These are phyloP conservation scores for Steinernema scapterisci DNA, from an alignment of 2,888 invertebrate species.

Conservation along the genomic window DNA sequence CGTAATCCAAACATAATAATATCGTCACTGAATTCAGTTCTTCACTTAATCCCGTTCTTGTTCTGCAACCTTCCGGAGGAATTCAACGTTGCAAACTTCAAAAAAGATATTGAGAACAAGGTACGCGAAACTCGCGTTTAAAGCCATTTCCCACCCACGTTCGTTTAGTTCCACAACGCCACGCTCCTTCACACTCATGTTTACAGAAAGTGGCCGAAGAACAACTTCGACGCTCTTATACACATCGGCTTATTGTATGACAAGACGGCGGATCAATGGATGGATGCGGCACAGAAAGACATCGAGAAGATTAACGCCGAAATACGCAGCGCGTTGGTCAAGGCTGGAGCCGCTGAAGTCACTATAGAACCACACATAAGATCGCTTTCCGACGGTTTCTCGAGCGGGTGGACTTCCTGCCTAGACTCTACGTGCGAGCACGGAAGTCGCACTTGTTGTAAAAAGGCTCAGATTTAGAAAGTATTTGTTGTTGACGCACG, in stretches of 20 bases:
- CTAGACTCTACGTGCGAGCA: not conserved
- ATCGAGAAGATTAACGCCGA: constrained; percentile 28
- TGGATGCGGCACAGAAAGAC: constrained; percentile 13
- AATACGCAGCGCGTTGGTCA: constrained; percentile 26
- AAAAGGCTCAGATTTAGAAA: not conserved
- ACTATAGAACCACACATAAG: constrained; percentile 35
- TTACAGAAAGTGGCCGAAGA: constrained; percentile 39
- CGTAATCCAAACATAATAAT: not conserved
- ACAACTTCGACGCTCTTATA: constrained; percentile 39
- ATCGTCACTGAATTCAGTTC: constrained; percentile 21
- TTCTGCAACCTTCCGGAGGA: constrained; percentile 37
- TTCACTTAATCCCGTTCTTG: constrained; percentile 39
- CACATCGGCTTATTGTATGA: constrained; percentile 37
- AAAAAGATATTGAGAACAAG: constrained; percentile 33
- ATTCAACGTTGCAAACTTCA: constrained; percentile 39
- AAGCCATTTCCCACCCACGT: not conserved
- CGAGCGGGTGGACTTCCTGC: constrained; percentile 25
- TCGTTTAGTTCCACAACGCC: constrained; percentile 36
- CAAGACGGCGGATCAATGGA: constrained; percentile 27
- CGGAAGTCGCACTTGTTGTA: not conserved
- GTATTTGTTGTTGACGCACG: too few species aligned
- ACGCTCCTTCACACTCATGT: constrained; percentile 40
- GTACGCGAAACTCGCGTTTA: not conserved
- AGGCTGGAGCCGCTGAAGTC: constrained; percentile 32
- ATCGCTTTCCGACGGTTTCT: constrained; percentile 5